Conservation (phyloP, 2,797 vertebrate species). For the Limosa lapponica region DNA sequence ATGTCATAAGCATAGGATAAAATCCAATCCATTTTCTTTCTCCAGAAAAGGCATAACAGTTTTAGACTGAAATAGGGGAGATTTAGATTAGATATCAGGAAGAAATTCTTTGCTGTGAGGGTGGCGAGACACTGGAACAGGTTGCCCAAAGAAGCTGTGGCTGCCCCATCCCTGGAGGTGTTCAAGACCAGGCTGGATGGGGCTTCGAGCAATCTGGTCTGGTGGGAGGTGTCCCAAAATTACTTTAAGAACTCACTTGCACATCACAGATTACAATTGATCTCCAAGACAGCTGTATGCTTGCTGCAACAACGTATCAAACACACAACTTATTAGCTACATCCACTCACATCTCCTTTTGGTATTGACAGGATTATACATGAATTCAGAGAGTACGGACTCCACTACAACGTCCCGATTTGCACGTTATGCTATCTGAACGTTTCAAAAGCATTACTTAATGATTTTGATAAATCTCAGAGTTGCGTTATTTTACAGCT, state of each 20-base stretch:
- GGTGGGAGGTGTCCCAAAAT: background rate
- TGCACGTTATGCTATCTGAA: background rate
- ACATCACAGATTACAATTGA: background rate
- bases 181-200: background rate
- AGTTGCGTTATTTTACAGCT: background rate
- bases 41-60: background rate
- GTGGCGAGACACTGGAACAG: background rate
- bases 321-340: background rate
- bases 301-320: background rate
- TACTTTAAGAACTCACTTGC: background rate
- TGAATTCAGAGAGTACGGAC: background rate
- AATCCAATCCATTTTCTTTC: background rate
- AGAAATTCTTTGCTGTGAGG: background rate
- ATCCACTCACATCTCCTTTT: background rate
- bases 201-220: background rate
- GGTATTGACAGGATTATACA: background rate
- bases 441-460: background rate
- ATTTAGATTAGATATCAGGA: background rate
- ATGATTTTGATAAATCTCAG: background rate
- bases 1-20: background rate
- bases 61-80: background rate
- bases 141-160: background rate
- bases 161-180: background rate
- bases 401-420: background rate
- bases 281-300: background rate